Evolutionary conservation across 2,113 vertebrate genomes (phyloP).

Genomic region (Coptodon bakossiorum): DNA sequence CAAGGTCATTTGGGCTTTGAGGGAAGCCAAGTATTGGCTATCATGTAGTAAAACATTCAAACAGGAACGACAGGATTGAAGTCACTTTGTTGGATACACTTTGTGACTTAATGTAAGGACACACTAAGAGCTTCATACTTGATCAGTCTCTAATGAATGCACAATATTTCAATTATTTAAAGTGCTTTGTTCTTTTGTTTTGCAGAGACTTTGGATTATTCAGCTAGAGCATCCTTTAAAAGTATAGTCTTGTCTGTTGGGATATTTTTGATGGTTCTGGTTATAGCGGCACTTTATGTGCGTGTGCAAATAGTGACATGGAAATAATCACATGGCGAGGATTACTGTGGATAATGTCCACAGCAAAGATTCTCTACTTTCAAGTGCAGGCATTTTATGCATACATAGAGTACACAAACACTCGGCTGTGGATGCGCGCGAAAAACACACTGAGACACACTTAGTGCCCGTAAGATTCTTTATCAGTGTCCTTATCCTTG

Average conservation of each 20-base stretch:
- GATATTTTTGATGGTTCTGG: conserved; percentile 14
- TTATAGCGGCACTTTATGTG: not conserved
- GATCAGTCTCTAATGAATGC: not conserved
- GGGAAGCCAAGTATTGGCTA: not conserved
- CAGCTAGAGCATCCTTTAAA: not conserved
- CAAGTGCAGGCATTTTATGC: conserved; percentile 26
- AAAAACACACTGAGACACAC: not conserved
- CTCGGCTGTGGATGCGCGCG: not conserved
- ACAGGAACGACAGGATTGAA: not conserved
- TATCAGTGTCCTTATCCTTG: conserved; percentile 14
- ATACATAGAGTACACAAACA: not conserved
- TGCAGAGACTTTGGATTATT: not conserved
- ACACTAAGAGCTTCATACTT: not conserved
- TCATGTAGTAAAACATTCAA: not conserved
- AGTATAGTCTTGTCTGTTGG: not conserved
- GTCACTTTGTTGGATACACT: not conserved
- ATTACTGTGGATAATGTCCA: conserved; percentile 47
- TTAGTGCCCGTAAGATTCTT: conserved; percentile 7
- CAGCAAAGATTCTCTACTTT: conserved; percentile 37
- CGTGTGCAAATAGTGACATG: not conserved
- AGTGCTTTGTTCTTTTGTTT: not conserved
- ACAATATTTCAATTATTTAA: not conserved
- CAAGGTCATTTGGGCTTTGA: conserved; percentile 1
- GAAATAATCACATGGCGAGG: conserved; percentile 35
- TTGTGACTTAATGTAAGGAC: not conserved